Evolutionary conservation across 1,140 invertebrate genomes (phyloP).

Genomic region (Zelostemma sp.): DNA sequence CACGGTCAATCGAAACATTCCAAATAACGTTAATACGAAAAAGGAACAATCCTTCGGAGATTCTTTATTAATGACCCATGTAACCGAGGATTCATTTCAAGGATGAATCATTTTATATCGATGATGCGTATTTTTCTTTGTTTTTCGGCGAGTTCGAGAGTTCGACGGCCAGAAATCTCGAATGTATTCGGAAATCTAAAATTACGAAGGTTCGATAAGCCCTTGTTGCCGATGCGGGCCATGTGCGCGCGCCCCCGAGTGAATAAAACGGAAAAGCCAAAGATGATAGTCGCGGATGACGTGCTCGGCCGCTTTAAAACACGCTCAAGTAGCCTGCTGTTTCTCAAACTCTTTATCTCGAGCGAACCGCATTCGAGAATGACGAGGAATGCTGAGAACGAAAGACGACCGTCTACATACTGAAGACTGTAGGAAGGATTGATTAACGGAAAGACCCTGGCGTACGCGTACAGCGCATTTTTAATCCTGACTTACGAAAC

Average conservation of each 20-base stretch:
- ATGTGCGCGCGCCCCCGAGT: conserved; percentile 60
- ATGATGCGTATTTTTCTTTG: background rate
- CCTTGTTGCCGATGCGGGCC: conserved; percentile 55
- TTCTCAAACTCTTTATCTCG: conserved; percentile 59
- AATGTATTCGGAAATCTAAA: conserved; percentile 66
- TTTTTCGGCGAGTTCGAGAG: conserved; percentile 13
- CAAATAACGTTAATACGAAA: background rate
- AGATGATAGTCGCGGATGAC: conserved; percentile 44
- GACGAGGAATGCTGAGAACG: conserved; percentile 54
- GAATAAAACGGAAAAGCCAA: conserved; percentile 53
- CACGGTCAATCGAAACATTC: background rate
- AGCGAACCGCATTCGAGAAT: conserved; percentile 55
- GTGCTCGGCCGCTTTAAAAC: conserved; percentile 38
- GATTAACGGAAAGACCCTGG: conserved; percentile 47
- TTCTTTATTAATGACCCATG: background rate
- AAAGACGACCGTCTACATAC: conserved; percentile 14
- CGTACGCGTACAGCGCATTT: conserved; percentile 41
- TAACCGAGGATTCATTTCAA: too few species aligned
- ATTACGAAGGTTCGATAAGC: conserved; percentile 62
- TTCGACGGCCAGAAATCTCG: conserved; percentile 52
- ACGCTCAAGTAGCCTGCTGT: conserved; percentile 58
- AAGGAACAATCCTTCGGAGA: background rate
- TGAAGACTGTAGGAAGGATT: conserved; percentile 36
- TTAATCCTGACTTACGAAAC: conserved; percentile 49
- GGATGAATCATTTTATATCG: too few species aligned